Base-by-base conservation (phyloP, 2,113 vertebrate species). In the Mola mola region DNA sequence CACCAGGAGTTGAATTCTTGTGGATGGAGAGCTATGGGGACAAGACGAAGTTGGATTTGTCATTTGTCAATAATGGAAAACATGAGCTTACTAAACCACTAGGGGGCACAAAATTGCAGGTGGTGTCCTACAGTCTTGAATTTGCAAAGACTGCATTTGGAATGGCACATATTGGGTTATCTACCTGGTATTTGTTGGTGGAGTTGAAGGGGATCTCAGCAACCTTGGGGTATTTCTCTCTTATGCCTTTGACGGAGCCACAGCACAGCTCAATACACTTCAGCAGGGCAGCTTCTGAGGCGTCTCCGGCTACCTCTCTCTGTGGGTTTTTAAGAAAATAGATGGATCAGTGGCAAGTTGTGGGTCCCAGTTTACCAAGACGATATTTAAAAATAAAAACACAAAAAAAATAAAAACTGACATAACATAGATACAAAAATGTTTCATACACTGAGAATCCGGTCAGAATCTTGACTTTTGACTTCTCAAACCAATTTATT, bases 181-280 rank as follows among this genome's bases (percentile, higher is more conserved):
- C 64, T 66, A 96, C 96, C 94, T 98, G 96, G 80, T 96, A 98
- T 60, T 98, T 98, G 87, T 97, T 96, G 83, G 95, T 96, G 37
- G 95, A 97, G 83, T 98, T 97, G 89, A 98, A 98, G 15, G 96
- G 96, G 65, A 97, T 97, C 76, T 98, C 96, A 0, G 92, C 52
- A 72, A 95, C 52, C 59, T 96, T 96, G 42, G 52, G 26, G 69
- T 94, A 96, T 63, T 91, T 92, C 0, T 96, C 95, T 43, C 96
- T 89, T 86, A 97, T 95, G 33, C 88, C 91, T 8, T 56, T 72
- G n/a, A 96, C 95, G 0, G 94, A 88, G n/a, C 95, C 96, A 3
- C 94, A 97, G 38, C 94, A 96, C 28, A 97, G 76, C 76, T 96
- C 93, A 0, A 98, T 96, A 70, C 96, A 96, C 79, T 98, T 98